Evolutionary conservation across 2,113 vertebrate genomes (phyloP), one percentile per base, ranked within the genome.

Genomic region (Platycercus adscitus): DNA sequence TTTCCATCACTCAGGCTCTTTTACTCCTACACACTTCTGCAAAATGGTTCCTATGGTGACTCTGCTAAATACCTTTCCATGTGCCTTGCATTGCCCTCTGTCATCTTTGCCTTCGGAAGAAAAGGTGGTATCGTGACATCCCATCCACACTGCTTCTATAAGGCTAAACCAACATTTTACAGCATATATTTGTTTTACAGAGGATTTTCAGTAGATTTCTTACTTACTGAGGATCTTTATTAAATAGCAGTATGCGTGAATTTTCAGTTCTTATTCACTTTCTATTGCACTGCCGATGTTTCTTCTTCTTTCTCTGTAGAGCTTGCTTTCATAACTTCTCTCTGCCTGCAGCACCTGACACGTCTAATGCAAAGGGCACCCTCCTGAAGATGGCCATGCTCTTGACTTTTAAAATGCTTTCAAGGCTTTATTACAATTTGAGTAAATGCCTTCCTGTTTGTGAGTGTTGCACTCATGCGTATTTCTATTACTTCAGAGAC

Each of bases 1-100:
- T 52, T 93, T 91, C 73, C 68, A 88, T 91, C 73, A 58, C 66
- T 78, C 86, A 58, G 58, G 50, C 43, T 95, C 24, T 85, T 91
- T 76, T 46, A n/a, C 52, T 86, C 79, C 83, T 94, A 75, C 83
- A 88, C 2, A 1, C 16, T 92, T 69, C 49, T 87, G 71, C 53
- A 70, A 37, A 93, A 88, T 7, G 10, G 94, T 97, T 97, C 95
- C 95, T 95, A 87, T 95, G 94, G 95, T 93, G 95, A 96, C 75
- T 95, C 1, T 1, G 65, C 69, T 91, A 79, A 77, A 75, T 87
- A 76, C 76, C 47, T 75, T 83, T 81, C 61, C 69, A 14, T 31
- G 46, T 70, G 76, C 61, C 63, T 96, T 83, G 33, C 16, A 7
- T 89, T 92, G 78, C 86, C 87, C 91, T 90, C 56, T 90, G 61